phyloP scores from a whole-genome alignment of 2,113 vertebrate genomes.

The Symphodus melops region DNA sequence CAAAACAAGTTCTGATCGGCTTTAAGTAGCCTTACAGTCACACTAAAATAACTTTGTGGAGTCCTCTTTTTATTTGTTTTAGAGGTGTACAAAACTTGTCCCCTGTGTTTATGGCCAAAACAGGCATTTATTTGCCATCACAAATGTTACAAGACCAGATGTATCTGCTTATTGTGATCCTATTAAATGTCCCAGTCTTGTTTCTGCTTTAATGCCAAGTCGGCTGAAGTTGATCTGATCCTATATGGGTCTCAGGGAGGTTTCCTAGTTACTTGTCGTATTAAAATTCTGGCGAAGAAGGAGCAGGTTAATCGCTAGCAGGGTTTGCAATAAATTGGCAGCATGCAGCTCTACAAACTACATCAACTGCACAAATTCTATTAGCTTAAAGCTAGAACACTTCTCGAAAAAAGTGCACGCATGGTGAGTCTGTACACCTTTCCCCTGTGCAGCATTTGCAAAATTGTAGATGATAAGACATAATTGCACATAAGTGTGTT shows the following conservation, averaged over 20 bases:
- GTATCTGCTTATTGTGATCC: constrained; percentile 49
- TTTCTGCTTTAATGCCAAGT: constrained; percentile 48
- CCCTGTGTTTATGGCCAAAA: constrained; percentile 33
- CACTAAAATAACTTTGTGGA: constrained; percentile 38
- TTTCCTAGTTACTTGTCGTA: constrained; percentile 37
- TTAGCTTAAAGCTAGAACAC: background rate
- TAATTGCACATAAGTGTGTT: constrained; percentile 56
- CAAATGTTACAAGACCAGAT: constrained; percentile 53
- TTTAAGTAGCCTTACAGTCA: constrained; percentile 5
- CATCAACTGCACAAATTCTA: background rate
- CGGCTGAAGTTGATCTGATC: constrained; percentile 58
- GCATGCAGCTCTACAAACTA: constrained; percentile 6
- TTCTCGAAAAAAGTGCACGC: background rate
- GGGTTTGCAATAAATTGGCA: background rate
- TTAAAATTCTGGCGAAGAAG: constrained; percentile 39
- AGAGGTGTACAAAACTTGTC: constrained; percentile 26
- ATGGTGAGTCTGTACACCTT: constrained; percentile 11
- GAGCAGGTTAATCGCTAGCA: constrained; percentile 6
- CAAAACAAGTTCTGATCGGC: constrained; percentile 51
- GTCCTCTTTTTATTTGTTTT: constrained; percentile 46
- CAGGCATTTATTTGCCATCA: constrained; percentile 40
- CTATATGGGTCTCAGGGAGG: constrained; percentile 52
- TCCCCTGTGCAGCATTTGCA: constrained; percentile 11
- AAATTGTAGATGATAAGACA: constrained; percentile 43
- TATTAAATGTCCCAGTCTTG: constrained; percentile 43